Conservation (phyloP, 37 sponge, comb jelly and placozoan genomes). For the Eunapius fragilis region DNA sequence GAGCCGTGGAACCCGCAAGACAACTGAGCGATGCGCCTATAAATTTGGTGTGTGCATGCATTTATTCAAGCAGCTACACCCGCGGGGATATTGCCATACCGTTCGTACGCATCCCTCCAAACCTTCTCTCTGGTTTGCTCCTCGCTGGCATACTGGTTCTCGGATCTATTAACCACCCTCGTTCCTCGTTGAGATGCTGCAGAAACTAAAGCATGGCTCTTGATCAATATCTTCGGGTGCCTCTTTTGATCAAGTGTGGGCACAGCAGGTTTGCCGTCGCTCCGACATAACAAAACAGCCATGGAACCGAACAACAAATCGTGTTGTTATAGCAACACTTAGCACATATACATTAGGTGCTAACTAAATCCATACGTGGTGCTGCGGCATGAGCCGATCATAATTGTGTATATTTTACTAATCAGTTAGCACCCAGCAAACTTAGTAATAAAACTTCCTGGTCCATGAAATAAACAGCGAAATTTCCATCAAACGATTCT, state of each 20-base stretch:
- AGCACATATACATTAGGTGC: no score
- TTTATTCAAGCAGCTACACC: not conserved
- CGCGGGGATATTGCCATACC: conserved; percentile 23
- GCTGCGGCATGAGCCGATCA: no score
- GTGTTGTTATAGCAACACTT: not conserved
- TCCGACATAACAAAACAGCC: conserved; percentile 43
- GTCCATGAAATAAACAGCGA: no score
- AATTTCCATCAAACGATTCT: no score
- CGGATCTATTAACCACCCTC: conserved; percentile 28
- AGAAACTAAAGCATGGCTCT: not conserved
- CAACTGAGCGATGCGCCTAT: conserved; percentile 37
- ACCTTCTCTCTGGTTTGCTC: conserved; percentile 29
- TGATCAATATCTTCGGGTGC: not conserved
- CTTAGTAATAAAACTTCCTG: no score
- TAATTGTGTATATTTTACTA: no score
- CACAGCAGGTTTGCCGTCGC: not conserved
- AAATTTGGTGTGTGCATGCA: not conserved
- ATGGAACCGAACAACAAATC: conserved; percentile 1
- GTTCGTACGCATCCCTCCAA: conserved; percentile 33
- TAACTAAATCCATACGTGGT: no score
- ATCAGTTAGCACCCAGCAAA: no score
- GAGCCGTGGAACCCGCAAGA: conserved; percentile 55
- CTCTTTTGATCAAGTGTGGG: conserved; percentile 4
- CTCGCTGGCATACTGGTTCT: conserved; percentile 22
- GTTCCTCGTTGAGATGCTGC: not conserved